phyloP scores from a whole-genome alignment of 2,888 invertebrate genomes.

The Amiota minor region DNA sequence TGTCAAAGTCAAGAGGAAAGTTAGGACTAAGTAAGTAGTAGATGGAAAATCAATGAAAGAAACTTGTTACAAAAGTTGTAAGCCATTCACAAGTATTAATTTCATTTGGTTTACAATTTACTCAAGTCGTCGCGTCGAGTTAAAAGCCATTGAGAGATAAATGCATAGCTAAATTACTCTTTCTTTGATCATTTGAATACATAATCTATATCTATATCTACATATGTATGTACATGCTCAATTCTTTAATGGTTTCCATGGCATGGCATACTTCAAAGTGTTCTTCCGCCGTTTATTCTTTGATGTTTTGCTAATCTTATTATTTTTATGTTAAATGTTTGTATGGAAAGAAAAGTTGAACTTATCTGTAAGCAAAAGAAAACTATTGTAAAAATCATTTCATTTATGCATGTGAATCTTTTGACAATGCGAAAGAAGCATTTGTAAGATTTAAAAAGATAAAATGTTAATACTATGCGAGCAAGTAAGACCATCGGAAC shows the following conservation, averaged over 20 bases:
- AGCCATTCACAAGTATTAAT: slow-evolving; percentile 30
- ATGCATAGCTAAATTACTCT: background rate
- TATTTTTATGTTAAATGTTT: no score
- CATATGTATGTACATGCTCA: background rate
- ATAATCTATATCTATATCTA: slow-evolving; percentile 3
- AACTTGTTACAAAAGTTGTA: background rate
- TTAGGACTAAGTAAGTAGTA: no score
- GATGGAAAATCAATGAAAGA: no score
- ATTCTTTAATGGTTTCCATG: slow-evolving; percentile 4
- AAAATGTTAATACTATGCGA: background rate
- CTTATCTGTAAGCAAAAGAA: no score
- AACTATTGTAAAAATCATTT: no score
- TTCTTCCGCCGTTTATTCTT: background rate
- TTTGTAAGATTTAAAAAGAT: background rate
- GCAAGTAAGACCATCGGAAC: no score
- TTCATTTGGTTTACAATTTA: slow-evolving; percentile 28
- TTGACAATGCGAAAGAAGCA: background rate
- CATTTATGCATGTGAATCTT: background rate
- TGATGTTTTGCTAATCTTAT: no score
- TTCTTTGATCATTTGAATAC: background rate
- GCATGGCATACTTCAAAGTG: slow-evolving; percentile 21
- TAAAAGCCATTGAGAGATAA: background rate
- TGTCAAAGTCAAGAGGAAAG: background rate
- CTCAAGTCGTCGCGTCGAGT: background rate
- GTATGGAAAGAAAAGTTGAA: no score